Conservation (phyloP, 2,113 vertebrate genomes). For the Parotia lawesii region DNA sequence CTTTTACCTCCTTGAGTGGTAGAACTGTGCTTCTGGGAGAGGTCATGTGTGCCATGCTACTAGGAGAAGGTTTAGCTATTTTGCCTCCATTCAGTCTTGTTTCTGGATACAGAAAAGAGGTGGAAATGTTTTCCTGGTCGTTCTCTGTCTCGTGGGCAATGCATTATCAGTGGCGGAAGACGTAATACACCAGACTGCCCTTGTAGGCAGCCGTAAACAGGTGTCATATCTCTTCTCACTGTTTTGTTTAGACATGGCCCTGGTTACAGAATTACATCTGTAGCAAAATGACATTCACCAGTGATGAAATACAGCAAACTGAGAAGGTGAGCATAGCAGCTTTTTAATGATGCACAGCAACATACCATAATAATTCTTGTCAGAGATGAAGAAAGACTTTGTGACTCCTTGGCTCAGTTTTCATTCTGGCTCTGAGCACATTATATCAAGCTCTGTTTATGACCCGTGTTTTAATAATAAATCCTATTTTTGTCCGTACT, state of each 20-base stretch:
- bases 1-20: neutral
- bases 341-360: neutral
- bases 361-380: neutral
- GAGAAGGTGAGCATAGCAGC: neutral
- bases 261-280: neutral
- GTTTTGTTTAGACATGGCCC: neutral
- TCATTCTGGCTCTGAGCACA: neutral
- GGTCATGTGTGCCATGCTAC: neutral
- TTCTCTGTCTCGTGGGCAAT: neutral
- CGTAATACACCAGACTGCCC: neutral
- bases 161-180: neutral
- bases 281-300: neutral
- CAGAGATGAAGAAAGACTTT: neutral
- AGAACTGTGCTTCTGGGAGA: neutral
- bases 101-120: neutral
- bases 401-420: neutral
- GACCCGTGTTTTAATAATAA: neutral
- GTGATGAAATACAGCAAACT: neutral
- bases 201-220: neutral
- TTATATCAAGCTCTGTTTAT: neutral
- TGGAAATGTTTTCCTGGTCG: neutral
- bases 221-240: neutral
- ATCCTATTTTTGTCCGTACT: neutral
- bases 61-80: neutral
- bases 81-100: neutral